Percentiles rank a stretch among this genome's conserved stretches.
Conservation (phyloP, 2,888 invertebrate species). For the Erannis defoliaria region DNA sequence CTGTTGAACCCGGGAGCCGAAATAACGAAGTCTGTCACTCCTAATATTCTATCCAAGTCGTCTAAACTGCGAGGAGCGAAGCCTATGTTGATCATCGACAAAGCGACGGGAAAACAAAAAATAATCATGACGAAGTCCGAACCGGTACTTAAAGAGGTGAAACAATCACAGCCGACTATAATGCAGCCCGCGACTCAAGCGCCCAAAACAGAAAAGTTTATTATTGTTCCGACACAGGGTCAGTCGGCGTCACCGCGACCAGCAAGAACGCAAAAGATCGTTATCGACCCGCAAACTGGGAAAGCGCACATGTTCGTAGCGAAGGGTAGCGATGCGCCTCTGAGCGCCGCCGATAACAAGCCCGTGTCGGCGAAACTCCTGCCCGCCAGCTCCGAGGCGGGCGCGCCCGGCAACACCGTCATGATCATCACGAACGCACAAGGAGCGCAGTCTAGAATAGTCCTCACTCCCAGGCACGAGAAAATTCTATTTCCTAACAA, state of each 20-base stretch:
- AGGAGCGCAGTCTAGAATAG: conserved; percentile 87
- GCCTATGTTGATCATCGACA: conserved; percentile 80
- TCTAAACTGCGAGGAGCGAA: conserved; percentile 78
- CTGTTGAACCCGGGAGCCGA: conserved; percentile 72
- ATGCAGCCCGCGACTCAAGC: conserved; percentile 66
- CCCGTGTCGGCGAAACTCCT: conserved; percentile 76
- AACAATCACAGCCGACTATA: conserved; percentile 55
- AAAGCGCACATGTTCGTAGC: conserved; percentile 78
- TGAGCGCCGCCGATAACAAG: conserved; percentile 62
- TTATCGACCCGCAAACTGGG: conserved; percentile 80
- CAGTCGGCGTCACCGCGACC: conserved; percentile 70
- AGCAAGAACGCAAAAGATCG: conserved; percentile 78
- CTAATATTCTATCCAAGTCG: conserved; percentile 82
- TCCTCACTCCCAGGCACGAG: conserved; percentile 88
- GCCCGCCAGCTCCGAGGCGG: conserved; percentile 66
- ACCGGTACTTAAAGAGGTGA: conserved; percentile 68
- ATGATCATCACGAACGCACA: conserved; percentile 89
- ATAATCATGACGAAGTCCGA: conserved; percentile 79
- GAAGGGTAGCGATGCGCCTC: conserved; percentile 63
- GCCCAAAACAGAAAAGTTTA: conserved; percentile 75
- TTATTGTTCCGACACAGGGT: conserved; percentile 73
- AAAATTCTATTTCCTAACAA: conserved; percentile 86
- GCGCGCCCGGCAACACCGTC: conserved; percentile 82
- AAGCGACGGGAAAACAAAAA: conserved; percentile 80
- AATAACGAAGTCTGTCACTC: conserved; percentile 71